A percentile compares a stretch with the other conserved stretches of the same genome.
These are phyloP conservation scores for Zelleria hepariella DNA, from an alignment of 2,888 invertebrate species.

Conservation along the genomic window DNA sequence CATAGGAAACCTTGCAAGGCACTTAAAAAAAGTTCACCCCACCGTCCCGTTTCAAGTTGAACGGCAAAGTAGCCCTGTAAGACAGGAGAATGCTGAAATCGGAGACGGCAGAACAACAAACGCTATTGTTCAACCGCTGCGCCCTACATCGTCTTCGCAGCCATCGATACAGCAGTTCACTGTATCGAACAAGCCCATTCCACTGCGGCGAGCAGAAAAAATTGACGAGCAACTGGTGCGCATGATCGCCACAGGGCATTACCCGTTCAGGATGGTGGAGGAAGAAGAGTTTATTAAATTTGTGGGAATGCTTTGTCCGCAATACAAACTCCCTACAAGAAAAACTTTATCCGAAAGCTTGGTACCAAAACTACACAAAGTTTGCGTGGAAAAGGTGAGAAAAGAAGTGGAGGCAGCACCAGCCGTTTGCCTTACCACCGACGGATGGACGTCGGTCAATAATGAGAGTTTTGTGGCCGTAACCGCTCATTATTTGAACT, in stretches of 20 bases:
- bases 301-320: too few species aligned
- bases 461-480: slow-evolving; percentile 4
- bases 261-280: slow-evolving; percentile 13
- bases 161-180: too few species aligned
- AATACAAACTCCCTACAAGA: background rate
- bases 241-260: slow-evolving; percentile 10
- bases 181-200: slow-evolving; percentile 6
- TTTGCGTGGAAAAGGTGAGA: background rate
- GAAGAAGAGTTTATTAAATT: slow-evolving; percentile 11
- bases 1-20: slow-evolving; percentile 11
- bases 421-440: background rate
- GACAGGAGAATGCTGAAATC: too few species aligned
- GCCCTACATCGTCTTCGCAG: too few species aligned
- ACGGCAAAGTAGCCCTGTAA: background rate
- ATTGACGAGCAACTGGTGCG: slow-evolving; percentile 9
- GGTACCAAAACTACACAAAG: background rate
- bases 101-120: too few species aligned
- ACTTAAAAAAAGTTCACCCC: slow-evolving; percentile 11
- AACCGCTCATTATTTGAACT: background rate
- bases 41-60: slow-evolving; percentile 3
- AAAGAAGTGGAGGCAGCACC: slow-evolving; percentile 6
- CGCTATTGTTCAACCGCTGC: too few species aligned
- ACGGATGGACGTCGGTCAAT: background rate
- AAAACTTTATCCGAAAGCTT: background rate
- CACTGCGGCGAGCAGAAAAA: background rate